Evolutionary conservation across 2,797 vertebrate genomes (phyloP), one percentile per base, ranked within the genome.

Genomic region (Enteromius unitaeniatus): DNA sequence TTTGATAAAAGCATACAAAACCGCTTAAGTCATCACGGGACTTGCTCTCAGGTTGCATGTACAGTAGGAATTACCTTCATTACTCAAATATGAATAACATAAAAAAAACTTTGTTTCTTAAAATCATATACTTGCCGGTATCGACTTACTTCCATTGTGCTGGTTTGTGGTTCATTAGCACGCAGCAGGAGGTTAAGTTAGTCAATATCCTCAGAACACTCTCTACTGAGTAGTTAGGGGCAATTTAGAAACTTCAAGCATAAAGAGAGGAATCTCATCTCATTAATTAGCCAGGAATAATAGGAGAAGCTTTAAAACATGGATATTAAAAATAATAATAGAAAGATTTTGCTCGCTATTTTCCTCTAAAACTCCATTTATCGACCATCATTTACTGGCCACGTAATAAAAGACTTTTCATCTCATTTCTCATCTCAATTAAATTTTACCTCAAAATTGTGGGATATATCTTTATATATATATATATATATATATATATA

Each of bases 61-160:
- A 10, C 53, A n/a, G 53, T 64, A 67, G 10, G 77, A 67, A 67
- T 47, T 70, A 69, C 37, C 9, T 31, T n/a, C 69, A 73, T 81
- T 73, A 37, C 42, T 37, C 69, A 51, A 76, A 82, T 82, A 74
- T 75, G 45, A 82, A 53, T 37, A 68, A 15, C 65, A 42, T 21
- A 47, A 67, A 64, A 67, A 92, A 92, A 92, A 92, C 89, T 90
- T 90, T 92, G 93, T 91, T 88, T 92, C 89, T 93, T 74, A 37
- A 82, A 76, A 95, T 93, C 89, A 90, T 92, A 89, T 89, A 90
- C 87, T 77, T 75, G 58, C 81, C 88, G 62, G 85, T 88, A 94
- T 91, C 81, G 89, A 94, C 89, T 89, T 89, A 94, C 89, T 89
- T 88, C 86, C 88, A 86, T 93, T 78, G 88, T 91, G 89, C 80